A percentile compares a stretch with the other conserved stretches of the same genome.
Conservation (phyloP, 92 coral and sea anemone genomes). For the Chrysogorgia sp. region DNA sequence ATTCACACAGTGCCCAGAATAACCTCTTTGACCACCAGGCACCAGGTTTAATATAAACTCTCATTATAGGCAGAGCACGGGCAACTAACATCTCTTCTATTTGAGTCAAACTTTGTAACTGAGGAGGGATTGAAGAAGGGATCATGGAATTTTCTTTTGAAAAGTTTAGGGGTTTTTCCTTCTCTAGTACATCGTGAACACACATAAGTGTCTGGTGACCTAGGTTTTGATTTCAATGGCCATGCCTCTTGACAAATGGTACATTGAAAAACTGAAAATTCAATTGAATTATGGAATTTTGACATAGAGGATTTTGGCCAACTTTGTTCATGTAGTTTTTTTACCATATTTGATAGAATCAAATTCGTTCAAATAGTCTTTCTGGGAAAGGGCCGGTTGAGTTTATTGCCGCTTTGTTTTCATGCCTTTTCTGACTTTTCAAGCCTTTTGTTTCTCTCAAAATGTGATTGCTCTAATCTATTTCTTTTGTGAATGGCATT, state of each 20-base stretch:
- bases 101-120: too few relatives aligned
- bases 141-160: slow-evolving; percentile 71
- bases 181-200: slow-evolving; percentile 68
- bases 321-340: slow-evolving; percentile 41
- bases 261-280: slow-evolving; percentile 54
- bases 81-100: slow-evolving; percentile 72
- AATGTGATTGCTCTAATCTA: too few relatives aligned
- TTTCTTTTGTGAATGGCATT: slow-evolving; percentile 9
- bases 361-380: slow-evolving; percentile 32
- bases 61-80: slow-evolving; percentile 71
- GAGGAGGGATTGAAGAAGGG: slow-evolving; percentile 64
- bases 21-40: slow-evolving; percentile 76
- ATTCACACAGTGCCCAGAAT: slow-evolving; percentile 64
- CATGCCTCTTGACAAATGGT: slow-evolving; percentile 61
- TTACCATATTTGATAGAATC: slow-evolving; percentile 23
- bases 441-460: too few relatives aligned
- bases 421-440: too few relatives aligned
- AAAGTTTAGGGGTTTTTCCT: slow-evolving; percentile 57
- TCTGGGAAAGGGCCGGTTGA: slow-evolving; percentile 1
- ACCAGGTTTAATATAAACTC: slow-evolving; percentile 62
- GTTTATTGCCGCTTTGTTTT: too few relatives aligned
- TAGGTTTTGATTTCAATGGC: slow-evolving; percentile 36
- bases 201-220: slow-evolving; percentile 17
- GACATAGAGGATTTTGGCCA: slow-evolving; percentile 41
- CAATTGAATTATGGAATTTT: slow-evolving; percentile 54